Percentiles rank a stretch among this genome's conserved stretches.
These are phyloP conservation scores for Myrmecophaga tridactyla DNA, from an alignment of 2,113 vertebrate species.

Conservation along the genomic window DNA sequence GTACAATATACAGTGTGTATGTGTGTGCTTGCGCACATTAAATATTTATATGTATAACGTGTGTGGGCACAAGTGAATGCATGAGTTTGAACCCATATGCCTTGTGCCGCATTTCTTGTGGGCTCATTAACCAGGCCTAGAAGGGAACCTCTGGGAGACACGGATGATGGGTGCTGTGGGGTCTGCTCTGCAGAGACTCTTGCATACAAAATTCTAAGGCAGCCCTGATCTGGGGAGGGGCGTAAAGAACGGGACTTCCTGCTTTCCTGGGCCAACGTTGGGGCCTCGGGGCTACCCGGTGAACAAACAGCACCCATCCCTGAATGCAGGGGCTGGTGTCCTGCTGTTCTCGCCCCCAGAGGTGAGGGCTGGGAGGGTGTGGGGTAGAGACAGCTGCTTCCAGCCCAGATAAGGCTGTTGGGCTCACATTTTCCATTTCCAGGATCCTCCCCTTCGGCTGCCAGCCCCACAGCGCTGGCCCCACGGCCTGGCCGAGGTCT, in stretches of 20 bases:
- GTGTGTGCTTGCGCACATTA: neutral
- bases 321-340: neutral
- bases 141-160: neutral
- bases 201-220: neutral
- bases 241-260: neutral
- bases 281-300: neutral
- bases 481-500: neutral
- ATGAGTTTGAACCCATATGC: neutral
- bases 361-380: neutral
- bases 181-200: neutral
- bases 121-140: neutral
- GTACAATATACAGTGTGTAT: rapidly evolving
- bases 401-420: constrained; percentile 60
- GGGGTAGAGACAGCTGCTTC: constrained; percentile 55
- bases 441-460: constrained; percentile 7
- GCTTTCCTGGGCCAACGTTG: neutral
- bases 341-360: neutral
- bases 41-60: neutral
- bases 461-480: neutral
- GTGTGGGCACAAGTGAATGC: neutral
- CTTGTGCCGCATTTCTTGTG: neutral
- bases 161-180: neutral
- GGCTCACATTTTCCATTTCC: constrained; percentile 71
- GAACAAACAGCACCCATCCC: neutral
- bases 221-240: neutral